Evolutionary conservation across 2,888 invertebrate species (phyloP), one percentile per base, ranked within the genome.

Genomic region (Auanema freiburgensis): DNA sequence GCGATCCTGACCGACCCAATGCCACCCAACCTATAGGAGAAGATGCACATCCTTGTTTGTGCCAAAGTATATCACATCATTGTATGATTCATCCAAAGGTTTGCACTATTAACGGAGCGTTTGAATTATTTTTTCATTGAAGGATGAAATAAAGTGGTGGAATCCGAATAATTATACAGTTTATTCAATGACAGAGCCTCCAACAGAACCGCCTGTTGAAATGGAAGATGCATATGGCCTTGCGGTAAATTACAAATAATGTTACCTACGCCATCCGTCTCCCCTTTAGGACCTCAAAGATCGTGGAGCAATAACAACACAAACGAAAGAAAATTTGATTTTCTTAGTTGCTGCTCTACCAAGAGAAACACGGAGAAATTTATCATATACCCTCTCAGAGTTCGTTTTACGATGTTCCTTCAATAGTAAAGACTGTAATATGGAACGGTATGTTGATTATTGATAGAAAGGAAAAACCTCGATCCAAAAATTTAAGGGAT

Each of bases 401-500:
- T 80, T 82, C 46, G 81, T 82, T n/a, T 71, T 80, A 8, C 75
- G 80, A n/a, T 83, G 83, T 62, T 81, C 83, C 0, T 83, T 83
- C 67, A 83, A 83, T 59, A 71, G 76, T 41, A 79, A 80, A 52
- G 83, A 83, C 69, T 83, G 83, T 61, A 75, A 78, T 57, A 69
- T 81, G 69, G 67, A 76, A 51, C 62, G 64, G 71, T 71, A 2
- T 11, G 23, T 11, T 11, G 18, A 18, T 3, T 18, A 49, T 5
- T 12, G 25, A 44, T 23, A 55, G 23, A n/a, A 12, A 24, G 2
- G 14, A 14, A 16, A 16, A 51, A 51, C 51, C 51, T 51, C 14
- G 16, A 5, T 24, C 6, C 42, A 18, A 55, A 25, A 23, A 51
- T 58, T 78, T 61, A 53, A 82, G 82, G 24, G 83, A 84, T 60